Conservation (phyloP, 2,113 vertebrate species). For the Tympanuchus pallidicinctus region DNA sequence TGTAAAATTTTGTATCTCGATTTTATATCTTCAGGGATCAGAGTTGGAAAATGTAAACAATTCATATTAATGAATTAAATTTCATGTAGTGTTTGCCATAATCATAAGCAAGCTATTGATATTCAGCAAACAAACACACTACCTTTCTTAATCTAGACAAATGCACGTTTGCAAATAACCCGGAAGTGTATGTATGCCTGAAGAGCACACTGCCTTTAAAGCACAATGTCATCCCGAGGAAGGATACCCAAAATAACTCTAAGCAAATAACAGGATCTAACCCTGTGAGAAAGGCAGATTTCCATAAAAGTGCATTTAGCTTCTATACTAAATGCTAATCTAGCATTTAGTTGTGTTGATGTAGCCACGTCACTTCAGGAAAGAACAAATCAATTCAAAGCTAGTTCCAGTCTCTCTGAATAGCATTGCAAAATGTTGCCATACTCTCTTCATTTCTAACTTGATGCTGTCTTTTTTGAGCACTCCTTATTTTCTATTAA, state of each 20-base stretch:
- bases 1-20: not conserved
- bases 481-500: not conserved
- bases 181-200: not conserved
- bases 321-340: not conserved
- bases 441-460: not conserved
- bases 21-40: not conserved
- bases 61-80: not conserved
- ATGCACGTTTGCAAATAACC: not conserved
- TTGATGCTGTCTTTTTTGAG: not conserved
- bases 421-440: not conserved
- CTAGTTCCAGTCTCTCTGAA: not conserved
- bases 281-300: not conserved
- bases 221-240: not conserved
- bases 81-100: slow-evolving; percentile 13
- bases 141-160: not conserved
- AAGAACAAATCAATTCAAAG: not conserved
- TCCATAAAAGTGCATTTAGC: not conserved
- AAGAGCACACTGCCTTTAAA: not conserved
- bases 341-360: not conserved
- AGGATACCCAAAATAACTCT: not conserved
- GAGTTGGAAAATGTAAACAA: not conserved
- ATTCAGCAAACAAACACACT: slow-evolving; percentile 4
- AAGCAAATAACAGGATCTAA: not conserved
- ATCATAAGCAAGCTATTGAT: not conserved
- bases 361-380: not conserved